Conservation (phyloP, 2,888 invertebrate species). For the Doris montereyensis region DNA sequence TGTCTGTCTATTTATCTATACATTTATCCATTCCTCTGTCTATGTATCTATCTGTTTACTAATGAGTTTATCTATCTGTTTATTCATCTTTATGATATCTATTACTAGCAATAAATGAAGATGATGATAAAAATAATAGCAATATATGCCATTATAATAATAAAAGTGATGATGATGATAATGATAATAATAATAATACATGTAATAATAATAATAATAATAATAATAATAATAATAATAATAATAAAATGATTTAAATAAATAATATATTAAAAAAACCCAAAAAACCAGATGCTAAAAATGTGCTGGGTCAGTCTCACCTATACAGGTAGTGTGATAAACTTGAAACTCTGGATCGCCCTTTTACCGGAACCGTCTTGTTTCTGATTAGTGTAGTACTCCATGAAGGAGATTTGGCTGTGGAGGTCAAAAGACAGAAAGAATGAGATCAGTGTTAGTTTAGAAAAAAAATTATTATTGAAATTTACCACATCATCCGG, state of each 20-base stretch:
- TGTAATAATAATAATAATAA: not conserved
- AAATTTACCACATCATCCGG: too few species aligned
- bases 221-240: not conserved
- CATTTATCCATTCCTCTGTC: too few species aligned
- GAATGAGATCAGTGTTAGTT: too few species aligned
- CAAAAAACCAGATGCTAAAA: too few species aligned
- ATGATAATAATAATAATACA: not conserved
- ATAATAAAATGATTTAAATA: not conserved
- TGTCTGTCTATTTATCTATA: too few species aligned
- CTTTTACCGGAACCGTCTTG: conserved; percentile 41
- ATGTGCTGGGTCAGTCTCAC: too few species aligned
- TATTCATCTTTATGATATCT: too few species aligned
- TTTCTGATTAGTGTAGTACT: conserved; percentile 50
- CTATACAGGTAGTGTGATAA: conserved; percentile 63
- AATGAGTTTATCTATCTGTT: too few species aligned
- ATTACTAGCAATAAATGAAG: too few species aligned
- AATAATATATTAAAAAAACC: not conserved
- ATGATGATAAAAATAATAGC: not conserved
- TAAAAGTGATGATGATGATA: not conserved
- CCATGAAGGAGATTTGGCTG: conserved; percentile 61
- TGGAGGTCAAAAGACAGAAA: not conserved
- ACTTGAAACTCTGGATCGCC: conserved; percentile 46
- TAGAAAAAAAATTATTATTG: too few species aligned
- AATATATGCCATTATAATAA: not conserved
- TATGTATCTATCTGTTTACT: too few species aligned